phyloP scores from a whole-genome alignment of 2,888 invertebrate species.

The Ganaspis brasiliensis region DNA sequence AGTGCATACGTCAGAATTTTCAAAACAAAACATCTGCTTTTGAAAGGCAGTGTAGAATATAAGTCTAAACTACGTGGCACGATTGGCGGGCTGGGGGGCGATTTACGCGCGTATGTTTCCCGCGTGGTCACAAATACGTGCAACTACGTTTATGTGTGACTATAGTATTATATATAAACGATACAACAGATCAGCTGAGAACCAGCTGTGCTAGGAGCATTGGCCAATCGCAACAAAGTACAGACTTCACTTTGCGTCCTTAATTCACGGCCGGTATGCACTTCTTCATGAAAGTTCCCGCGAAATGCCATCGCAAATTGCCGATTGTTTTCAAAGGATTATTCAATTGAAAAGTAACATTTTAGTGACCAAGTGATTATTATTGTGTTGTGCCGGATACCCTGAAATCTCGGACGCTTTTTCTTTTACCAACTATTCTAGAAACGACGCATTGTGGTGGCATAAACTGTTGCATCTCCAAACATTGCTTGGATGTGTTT shows the following conservation, averaged over 20 bases:
- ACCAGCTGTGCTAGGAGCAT: constrained; percentile 75
- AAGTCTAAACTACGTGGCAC: constrained; percentile 45
- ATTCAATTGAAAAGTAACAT: not conserved
- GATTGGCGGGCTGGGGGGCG: constrained; percentile 63
- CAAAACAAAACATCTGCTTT: not conserved
- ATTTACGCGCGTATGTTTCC: constrained; percentile 78
- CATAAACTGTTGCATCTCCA: not conserved
- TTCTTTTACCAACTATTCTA: not conserved
- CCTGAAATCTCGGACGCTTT: not conserved
- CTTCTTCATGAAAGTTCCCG: constrained; percentile 69
- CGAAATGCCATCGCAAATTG: constrained; percentile 64
- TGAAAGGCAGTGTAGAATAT: constrained; percentile 19
- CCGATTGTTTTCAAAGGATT: constrained; percentile 14
- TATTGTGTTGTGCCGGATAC: not conserved
- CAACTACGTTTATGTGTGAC: constrained; percentile 46
- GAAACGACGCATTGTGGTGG: not conserved
- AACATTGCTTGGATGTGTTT: constrained; percentile 5
- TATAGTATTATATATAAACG: no score
- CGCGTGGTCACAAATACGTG: constrained; percentile 67
- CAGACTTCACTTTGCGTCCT: constrained; percentile 32
- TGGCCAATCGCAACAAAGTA: constrained; percentile 68
- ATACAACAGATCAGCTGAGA: constrained; percentile 76
- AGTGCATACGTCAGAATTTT: not conserved
- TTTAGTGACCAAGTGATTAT: constrained; percentile 1
- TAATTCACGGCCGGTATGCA: constrained; percentile 63